Evolutionary conservation across 2,888 invertebrate species (phyloP).

Genomic region (Drosophila imparisetae): DNA sequence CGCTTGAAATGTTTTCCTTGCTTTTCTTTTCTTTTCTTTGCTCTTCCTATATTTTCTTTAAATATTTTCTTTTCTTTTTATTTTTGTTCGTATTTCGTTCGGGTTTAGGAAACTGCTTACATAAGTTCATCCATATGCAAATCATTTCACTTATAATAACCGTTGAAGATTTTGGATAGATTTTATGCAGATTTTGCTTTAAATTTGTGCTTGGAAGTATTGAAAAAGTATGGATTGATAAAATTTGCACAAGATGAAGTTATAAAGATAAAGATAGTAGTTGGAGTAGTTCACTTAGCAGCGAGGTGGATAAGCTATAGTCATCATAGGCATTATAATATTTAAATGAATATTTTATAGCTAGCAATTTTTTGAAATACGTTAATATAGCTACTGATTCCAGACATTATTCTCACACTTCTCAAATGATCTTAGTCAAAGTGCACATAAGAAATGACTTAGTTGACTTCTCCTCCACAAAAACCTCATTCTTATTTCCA

Average conservation of each 20-base stretch:
- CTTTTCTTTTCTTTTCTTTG: conserved; percentile 10
- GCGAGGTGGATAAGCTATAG: not conserved
- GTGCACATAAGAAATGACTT: not conserved
- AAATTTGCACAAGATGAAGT: not conserved
- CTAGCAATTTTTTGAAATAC: not conserved
- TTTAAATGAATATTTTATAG: not conserved
- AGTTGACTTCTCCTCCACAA: not conserved
- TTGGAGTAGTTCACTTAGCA: not conserved
- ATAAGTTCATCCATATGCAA: conserved; percentile 50
- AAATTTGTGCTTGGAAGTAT: not conserved
- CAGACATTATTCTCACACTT: not conserved
- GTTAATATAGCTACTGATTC: not conserved
- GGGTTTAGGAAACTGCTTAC: conserved; percentile 35
- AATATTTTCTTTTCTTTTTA: not conserved
- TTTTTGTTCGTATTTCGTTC: conserved; percentile 14
- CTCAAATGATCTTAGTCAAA: not conserved
- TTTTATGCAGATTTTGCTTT: conserved; percentile 6
- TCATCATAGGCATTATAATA: not conserved
- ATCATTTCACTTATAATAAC: conserved; percentile 46
- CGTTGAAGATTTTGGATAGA: conserved; percentile 19
- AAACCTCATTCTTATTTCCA: not conserved
- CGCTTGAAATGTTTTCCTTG: conserved; percentile 44
- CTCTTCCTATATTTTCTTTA: not conserved
- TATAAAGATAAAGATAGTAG: not conserved
- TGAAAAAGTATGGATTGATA: not conserved